Conservation (phyloP, 2,797 vertebrate genomes). For the Streptopelia turtur region DNA sequence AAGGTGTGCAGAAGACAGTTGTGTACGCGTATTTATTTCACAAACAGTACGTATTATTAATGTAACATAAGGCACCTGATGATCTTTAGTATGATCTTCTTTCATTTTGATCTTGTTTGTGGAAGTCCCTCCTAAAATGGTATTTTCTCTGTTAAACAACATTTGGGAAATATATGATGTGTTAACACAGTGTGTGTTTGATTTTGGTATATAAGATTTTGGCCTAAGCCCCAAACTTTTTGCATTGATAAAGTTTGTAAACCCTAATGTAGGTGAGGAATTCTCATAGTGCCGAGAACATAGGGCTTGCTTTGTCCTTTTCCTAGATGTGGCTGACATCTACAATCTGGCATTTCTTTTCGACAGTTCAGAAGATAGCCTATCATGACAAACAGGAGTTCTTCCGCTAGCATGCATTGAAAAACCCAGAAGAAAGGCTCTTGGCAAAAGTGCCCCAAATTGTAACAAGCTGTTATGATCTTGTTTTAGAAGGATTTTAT, state of each 20-base stretch:
- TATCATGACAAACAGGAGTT: neutral
- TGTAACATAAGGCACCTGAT: neutral
- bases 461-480: neutral
- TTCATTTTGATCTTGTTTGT: neutral
- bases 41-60: neutral
- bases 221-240: neutral
- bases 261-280: neutral
- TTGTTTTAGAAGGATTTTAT: constrained; percentile 7
- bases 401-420: neutral
- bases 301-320: neutral
- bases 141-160: neutral
- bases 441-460: neutral
- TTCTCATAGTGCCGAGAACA: neutral
- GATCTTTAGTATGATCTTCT: neutral
- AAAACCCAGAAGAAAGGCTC: neutral
- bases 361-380: neutral
- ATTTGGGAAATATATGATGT: neutral
- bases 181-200: neutral
- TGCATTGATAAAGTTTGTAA: neutral
- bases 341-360: neutral
- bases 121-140: neutral
- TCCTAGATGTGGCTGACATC: neutral
- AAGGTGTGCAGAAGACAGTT: neutral
- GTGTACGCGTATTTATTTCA: neutral
- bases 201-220: neutral